Evolutionary conservation across 2,113 vertebrate species (phyloP).

Genomic region (Arothron firmamentum): DNA sequence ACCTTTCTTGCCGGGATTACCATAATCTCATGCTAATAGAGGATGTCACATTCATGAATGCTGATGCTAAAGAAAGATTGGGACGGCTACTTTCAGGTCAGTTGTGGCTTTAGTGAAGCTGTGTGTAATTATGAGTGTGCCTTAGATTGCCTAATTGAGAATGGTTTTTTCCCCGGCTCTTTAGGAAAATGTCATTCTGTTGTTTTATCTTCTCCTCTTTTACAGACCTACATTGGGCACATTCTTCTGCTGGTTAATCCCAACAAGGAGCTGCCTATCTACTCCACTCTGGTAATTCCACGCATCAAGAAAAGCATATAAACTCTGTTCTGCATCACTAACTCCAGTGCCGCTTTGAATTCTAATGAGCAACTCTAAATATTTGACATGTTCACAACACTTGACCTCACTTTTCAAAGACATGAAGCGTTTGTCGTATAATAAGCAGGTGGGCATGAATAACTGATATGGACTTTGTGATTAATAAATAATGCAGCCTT

Average conservation of each 20-base stretch:
- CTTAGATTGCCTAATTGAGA: neutral
- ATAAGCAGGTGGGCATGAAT: conserved; percentile 29
- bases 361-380: no score
- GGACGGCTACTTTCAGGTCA: neutral
- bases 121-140: conserved; percentile 3
- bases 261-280: conserved; percentile 93
- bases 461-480: conserved; percentile 52
- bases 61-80: conserved; percentile 14
- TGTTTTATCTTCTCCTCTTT: conserved; percentile 28
- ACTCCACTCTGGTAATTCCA: conserved; percentile 86
- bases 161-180: neutral
- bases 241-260: conserved; percentile 92
- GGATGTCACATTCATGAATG: conserved; percentile 16
- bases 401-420: neutral
- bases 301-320: neutral
- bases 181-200: neutral
- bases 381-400: neutral
- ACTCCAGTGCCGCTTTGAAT: neutral
- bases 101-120: neutral
- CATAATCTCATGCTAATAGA: conserved; percentile 14
- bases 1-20: conserved; percentile 26
- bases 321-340: neutral
- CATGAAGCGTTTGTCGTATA: conserved; percentile 13
- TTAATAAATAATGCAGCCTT: conserved; percentile 75
- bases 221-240: conserved; percentile 92